phyloP scores from a whole-genome alignment of 2,888 invertebrate species.

The Andrena chrysosceles region DNA sequence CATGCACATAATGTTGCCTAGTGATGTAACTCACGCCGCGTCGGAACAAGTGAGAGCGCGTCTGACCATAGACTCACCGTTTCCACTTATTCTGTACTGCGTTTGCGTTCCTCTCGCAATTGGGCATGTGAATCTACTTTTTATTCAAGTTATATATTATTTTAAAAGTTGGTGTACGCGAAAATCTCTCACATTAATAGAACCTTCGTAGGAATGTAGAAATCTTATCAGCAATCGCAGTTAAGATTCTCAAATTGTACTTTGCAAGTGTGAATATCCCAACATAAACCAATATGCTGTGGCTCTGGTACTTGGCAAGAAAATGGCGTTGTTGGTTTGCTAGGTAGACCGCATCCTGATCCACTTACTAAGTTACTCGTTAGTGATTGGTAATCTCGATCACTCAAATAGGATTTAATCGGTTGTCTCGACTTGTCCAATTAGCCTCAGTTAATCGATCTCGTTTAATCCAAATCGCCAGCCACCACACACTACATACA shows the following conservation, averaged over 20 bases:
- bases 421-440: constrained; percentile 66
- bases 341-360: constrained; percentile 27
- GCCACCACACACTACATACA: constrained; percentile 8
- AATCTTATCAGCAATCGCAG: too few species aligned
- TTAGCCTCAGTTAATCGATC: constrained; percentile 65
- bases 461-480: constrained; percentile 58
- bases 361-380: constrained; percentile 52
- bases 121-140: neutral
- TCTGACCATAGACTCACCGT: too few species aligned
- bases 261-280: neutral
- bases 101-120: too few species aligned
- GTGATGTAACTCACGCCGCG: too few species aligned
- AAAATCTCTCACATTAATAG: too few species aligned
- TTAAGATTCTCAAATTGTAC: too few species aligned
- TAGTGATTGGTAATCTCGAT: constrained; percentile 66
- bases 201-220: too few species aligned
- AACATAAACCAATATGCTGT: neutral
- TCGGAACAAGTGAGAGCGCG: too few species aligned
- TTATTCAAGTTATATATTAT: neutral
- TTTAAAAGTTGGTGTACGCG: too few species aligned
- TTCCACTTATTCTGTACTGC: too few species aligned
- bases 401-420: constrained; percentile 70
- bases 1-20: too few species aligned
- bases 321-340: constrained; percentile 34
- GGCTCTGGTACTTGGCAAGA: constrained; percentile 12